Evolutionary conservation across 2,888 invertebrate species (phyloP), one percentile per base, ranked within the genome.

Genomic region (Bibio marci): DNA sequence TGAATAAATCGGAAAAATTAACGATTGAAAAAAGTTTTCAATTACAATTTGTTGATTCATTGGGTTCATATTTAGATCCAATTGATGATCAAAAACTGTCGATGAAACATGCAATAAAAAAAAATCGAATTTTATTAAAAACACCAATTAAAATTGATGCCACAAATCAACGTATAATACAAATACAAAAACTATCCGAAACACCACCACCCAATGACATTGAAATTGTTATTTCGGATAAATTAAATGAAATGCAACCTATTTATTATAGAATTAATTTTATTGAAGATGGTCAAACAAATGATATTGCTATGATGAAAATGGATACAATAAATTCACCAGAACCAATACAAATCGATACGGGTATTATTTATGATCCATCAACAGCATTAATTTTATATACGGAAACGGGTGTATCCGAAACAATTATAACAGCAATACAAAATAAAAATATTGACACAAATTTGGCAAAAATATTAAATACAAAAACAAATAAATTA

Each of bases 321-420:
- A 36, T 44, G 35, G n/a, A 4, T 6, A 6, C 22, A 22, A 6
- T 22, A 8, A 22, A 22, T 22, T 6, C 64, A 15, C 63, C 71
- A 46, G 78, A 81, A 55, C 82, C 81, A 1, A 62, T 85, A 10
- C 76, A 80, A 62, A 69, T 85, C 37, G 65, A 70, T 22, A 73
- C 75, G 1, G 81, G 80, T 7, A 65, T 80, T 4, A 80, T 82
- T 45, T 85, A 78, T 55, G 82, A 86, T 58, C 83, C 86, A 1
- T 69, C 76, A 2, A 77, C 80, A 11, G 76, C 80, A 3, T 58
- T 79, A 42, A 73, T 86, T 11, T 76, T 80, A 49, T 76, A 78
- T 38, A 76, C 80, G 2, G 71, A 76, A 40, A 72, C 70, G 11
- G 78, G 79, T 26, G 66, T 73, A 52, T 76, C 80, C 0, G 71